Percentiles rank a stretch among this genome's conserved stretches.
phyloP scores from a whole-genome alignment of 2,113 vertebrate species.

The Malurus elegans region DNA sequence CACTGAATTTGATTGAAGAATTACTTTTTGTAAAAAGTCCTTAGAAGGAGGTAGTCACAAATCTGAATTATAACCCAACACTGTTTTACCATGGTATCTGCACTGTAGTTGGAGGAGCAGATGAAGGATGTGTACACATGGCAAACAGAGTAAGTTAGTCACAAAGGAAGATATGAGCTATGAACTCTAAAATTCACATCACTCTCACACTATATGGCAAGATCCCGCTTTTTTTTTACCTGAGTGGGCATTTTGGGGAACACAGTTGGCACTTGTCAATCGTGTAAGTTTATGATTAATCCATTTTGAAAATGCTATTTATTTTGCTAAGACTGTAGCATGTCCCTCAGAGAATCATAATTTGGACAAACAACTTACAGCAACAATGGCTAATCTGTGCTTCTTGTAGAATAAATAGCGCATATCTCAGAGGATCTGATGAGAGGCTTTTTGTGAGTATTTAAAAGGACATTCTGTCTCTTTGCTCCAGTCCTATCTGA shows the following conservation, averaged over 20 bases:
- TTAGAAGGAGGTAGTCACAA: neutral
- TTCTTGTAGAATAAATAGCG: neutral
- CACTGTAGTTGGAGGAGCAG: neutral
- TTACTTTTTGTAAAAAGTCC: neutral
- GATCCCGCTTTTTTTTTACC: neutral
- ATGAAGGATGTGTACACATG: neutral
- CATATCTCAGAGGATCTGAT: neutral
- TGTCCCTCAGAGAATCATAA: neutral
- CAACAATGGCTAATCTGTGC: neutral
- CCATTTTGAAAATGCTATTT: neutral
- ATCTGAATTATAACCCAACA: neutral
- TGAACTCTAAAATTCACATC: neutral
- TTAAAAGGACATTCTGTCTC: neutral
- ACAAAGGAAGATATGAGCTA: neutral
- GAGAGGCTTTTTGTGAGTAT: neutral
- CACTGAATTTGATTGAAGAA: neutral
- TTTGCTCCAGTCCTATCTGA: neutral
- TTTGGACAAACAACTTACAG: neutral
- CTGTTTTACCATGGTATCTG: neutral
- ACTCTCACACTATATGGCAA: neutral
- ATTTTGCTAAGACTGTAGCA: neutral
- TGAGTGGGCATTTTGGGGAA: neutral
- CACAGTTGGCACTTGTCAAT: neutral
- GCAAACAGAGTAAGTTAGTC: neutral
- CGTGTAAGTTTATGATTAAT: neutral